These are phyloP conservation scores for Celastrina argiolus DNA, from an alignment of 2,888 invertebrate species.

Conservation along the genomic window DNA sequence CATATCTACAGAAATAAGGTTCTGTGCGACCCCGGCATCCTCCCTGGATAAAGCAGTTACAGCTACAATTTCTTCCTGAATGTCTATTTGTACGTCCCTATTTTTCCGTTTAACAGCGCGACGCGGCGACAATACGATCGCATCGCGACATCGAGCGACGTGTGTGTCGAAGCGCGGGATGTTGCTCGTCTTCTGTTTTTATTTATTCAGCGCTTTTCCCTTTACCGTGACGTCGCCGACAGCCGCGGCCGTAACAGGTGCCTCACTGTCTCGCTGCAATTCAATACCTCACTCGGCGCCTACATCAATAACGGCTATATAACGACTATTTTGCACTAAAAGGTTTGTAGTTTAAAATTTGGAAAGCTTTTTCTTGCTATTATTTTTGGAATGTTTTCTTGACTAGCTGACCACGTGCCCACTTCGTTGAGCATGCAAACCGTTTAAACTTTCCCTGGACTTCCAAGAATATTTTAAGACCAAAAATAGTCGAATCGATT, in stretches of 20 bases:
- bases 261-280: conserved; percentile 6
- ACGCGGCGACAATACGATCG: background rate
- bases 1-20: too few relatives aligned
- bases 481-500: too few relatives aligned
- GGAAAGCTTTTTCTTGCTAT: too few relatives aligned
- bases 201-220: conserved; percentile 4
- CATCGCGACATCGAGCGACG: background rate
- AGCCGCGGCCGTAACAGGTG: conserved; percentile 11
- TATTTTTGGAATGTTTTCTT: too few relatives aligned
- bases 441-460: too few relatives aligned
- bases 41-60: too few relatives aligned
- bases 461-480: too few relatives aligned
- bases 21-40: too few relatives aligned
- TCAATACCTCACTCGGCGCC: conserved; percentile 5
- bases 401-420: too few relatives aligned
- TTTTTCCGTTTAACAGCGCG: background rate
- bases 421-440: too few relatives aligned
- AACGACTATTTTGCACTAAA: background rate
- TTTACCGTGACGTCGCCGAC: conserved; percentile 1
- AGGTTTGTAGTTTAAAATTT: background rate
- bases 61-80: too few relatives aligned
- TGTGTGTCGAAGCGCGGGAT: background rate
- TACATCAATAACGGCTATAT: conserved; percentile 1
- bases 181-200: background rate
- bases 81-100: too few relatives aligned